A percentile compares a stretch with the other conserved stretches of the same genome.
These are phyloP conservation scores for Nymphicus hollandicus DNA, from an alignment of 2,113 vertebrate species.

Conservation along the genomic window DNA sequence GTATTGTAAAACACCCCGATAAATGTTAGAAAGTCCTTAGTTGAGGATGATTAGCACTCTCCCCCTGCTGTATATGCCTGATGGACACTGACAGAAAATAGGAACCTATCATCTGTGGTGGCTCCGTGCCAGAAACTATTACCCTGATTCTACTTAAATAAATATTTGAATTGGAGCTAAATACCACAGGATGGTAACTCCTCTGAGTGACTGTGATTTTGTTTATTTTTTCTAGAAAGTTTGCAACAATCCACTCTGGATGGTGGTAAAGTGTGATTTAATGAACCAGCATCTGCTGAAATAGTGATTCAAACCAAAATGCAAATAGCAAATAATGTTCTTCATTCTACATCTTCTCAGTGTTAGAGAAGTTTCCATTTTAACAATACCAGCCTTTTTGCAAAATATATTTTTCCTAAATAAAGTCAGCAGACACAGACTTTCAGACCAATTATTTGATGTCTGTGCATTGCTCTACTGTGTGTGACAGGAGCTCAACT, in stretches of 20 bases:
- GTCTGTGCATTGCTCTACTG: neutral
- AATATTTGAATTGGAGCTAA: neutral
- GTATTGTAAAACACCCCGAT: neutral
- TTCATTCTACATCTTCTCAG: neutral
- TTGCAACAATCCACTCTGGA: neutral
- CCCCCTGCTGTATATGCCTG: neutral
- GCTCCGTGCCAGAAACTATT: neutral
- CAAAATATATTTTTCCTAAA: neutral
- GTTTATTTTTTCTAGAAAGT: neutral
- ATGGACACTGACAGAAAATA: neutral
- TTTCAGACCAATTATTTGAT: neutral
- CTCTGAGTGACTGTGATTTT: neutral
- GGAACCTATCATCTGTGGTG: neutral
- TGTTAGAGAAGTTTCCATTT: neutral
- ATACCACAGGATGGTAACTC: neutral
- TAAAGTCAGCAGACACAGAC: neutral
- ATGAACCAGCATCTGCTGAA: neutral
- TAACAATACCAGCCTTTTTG: neutral
- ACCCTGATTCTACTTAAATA: neutral
- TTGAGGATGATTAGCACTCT: neutral
- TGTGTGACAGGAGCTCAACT: neutral
- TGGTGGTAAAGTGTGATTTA: neutral
- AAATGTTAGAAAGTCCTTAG: neutral
- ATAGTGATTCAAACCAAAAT: neutral
- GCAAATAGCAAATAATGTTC: neutral